phyloP scores from a whole-genome alignment of 2,797 vertebrate species.

The Monodelphis domestica region DNA sequence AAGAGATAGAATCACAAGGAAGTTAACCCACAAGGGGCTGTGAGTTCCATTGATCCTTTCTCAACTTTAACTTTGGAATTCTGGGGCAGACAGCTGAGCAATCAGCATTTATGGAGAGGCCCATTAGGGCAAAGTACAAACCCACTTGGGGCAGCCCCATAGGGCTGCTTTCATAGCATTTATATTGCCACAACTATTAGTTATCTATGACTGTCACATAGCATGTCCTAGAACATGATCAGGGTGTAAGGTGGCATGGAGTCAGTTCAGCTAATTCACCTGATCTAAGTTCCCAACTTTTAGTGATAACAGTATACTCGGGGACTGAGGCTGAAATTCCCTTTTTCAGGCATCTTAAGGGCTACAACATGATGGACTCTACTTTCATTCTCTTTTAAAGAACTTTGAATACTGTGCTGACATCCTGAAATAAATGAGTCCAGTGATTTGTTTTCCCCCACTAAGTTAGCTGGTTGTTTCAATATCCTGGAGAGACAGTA shows the following conservation, averaged over 20 bases:
- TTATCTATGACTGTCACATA: neutral
- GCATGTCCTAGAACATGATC: neutral
- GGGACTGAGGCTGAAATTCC: neutral
- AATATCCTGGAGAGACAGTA: constrained; percentile 24
- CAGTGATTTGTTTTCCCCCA: neutral
- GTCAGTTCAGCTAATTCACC: neutral
- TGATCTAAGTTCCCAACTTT: neutral
- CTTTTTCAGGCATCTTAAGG: neutral
- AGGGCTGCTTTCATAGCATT: too few relatives aligned
- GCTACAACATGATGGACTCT: neutral
- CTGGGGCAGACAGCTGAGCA: neutral
- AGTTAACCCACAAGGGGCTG: neutral
- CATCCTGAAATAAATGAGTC: constrained; percentile 16
- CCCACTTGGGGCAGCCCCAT: too few relatives aligned
- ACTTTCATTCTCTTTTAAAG: constrained; percentile 10
- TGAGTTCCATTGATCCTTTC: neutral
- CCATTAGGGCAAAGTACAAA: neutral
- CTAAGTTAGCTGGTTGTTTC: constrained; percentile 19
- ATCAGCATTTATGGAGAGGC: neutral
- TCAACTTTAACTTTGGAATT: neutral
- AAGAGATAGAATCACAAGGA: neutral
- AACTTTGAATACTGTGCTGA: neutral
- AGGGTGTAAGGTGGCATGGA: neutral
- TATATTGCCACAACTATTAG: neutral
- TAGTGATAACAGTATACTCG: neutral